phyloP scores from a whole-genome alignment of 2,888 invertebrate genomes.

The Oegoconia quadripuncta region DNA sequence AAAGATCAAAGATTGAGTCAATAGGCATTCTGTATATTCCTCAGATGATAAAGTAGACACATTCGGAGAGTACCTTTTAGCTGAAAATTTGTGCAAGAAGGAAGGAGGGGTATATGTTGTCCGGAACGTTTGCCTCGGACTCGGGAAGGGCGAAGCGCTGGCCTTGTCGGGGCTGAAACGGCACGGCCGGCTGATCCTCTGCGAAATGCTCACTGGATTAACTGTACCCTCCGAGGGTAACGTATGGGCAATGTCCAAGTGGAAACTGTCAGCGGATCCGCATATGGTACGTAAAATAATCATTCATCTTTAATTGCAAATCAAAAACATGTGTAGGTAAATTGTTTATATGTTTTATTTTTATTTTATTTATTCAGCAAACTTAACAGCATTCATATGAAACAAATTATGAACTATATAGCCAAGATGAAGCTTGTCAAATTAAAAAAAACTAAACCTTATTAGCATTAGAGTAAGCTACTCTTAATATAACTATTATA shows the following conservation, averaged over 20 bases:
- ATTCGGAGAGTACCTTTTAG: conserved; percentile 52
- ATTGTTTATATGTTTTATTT: too few relatives aligned
- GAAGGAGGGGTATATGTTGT: conserved; percentile 28
- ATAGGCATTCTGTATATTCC: too few relatives aligned
- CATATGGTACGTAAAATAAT: conserved; percentile 32
- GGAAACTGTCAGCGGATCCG: conserved; percentile 34
- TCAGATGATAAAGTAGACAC: conserved; percentile 35
- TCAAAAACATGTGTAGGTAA: too few relatives aligned
- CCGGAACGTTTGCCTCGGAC: conserved; percentile 43
- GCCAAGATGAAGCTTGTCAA: too few relatives aligned
- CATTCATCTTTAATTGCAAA: not conserved
- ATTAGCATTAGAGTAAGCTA: too few relatives aligned
- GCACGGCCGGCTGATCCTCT: conserved; percentile 45
- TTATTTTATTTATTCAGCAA: too few relatives aligned
- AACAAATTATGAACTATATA: too few relatives aligned
- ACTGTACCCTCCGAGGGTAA: conserved; percentile 38
- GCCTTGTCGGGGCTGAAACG: conserved; percentile 50
- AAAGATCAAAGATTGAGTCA: too few relatives aligned
- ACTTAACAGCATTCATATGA: too few relatives aligned
- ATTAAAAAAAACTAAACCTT: too few relatives aligned
- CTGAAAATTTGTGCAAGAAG: conserved; percentile 34
- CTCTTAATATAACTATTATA: too few relatives aligned
- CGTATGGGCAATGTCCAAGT: conserved; percentile 46
- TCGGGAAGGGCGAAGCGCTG: conserved; percentile 51
- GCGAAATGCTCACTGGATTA: conserved; percentile 50